A percentile compares a stretch with the other conserved stretches of the same genome.
phyloP scores from a whole-genome alignment of 92 coral and sea anemone species.

The Zoanthus solanderi region DNA sequence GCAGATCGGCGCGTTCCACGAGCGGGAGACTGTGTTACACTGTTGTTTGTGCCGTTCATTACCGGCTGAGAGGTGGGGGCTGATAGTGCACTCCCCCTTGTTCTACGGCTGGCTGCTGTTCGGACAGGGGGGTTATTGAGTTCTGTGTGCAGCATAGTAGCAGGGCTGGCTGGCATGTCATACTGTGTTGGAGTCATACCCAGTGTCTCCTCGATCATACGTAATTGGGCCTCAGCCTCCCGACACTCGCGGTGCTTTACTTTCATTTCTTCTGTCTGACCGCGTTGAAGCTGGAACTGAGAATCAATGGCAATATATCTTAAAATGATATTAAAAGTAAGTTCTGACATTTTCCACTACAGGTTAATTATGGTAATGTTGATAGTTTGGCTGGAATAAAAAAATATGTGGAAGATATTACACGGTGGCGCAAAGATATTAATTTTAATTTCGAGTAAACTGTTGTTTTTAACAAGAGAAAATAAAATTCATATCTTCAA shows the following conservation, averaged over 20 bases:
- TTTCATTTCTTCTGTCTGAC: slow-evolving; percentile 96
- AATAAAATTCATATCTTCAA: no score
- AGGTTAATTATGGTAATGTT: no score
- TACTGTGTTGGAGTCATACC: slow-evolving; percentile 99
- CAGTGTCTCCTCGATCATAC: slow-evolving; percentile 93
- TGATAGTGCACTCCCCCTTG: slow-evolving; percentile 61
- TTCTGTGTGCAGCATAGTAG: slow-evolving; percentile 95
- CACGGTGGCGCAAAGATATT: no score
- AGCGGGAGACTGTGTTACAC: slow-evolving; percentile 46
- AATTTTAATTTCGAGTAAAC: no score
- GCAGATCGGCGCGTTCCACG: slow-evolving; percentile 73
- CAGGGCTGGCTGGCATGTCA: slow-evolving; percentile 99
- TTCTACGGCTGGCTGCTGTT: slow-evolving; percentile 75
- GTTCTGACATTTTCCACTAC: no score
- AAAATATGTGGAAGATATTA: no score
- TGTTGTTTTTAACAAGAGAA: no score
- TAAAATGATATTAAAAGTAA: neutral
- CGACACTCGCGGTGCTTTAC: slow-evolving; percentile 93
- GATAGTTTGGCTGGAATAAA: no score
- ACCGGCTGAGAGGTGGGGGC: slow-evolving; percentile 64
- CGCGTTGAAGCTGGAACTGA: slow-evolving; percentile 88
- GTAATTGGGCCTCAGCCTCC: slow-evolving; percentile 96
- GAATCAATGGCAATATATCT: neutral
- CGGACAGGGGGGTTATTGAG: slow-evolving; percentile 81
- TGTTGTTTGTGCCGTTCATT: slow-evolving; percentile 71